Percentiles rank a stretch among this genome's conserved stretches.
Conservation (phyloP, 2,888 invertebrate species). For the Mesochorus sp. region DNA sequence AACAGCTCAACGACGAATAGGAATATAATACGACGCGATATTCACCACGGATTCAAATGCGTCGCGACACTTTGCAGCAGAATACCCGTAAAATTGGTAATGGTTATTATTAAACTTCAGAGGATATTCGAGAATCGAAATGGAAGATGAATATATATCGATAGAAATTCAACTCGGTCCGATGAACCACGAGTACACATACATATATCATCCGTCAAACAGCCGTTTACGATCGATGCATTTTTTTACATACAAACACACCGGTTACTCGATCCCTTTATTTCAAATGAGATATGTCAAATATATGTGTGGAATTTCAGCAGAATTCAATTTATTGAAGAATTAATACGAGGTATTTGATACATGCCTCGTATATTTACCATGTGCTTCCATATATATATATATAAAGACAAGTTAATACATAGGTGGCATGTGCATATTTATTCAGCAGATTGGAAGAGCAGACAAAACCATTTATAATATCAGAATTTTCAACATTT, state of each 20-base stretch:
- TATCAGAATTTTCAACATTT: conserved; percentile 3
- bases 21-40: conserved; percentile 19
- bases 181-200: conserved; percentile 24
- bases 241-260: background rate
- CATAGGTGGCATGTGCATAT: background rate
- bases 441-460: background rate
- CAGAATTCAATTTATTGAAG: background rate
- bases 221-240: background rate
- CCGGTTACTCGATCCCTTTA: background rate
- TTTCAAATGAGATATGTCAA: background rate
- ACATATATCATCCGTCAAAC: conserved; percentile 22
- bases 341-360: conserved; percentile 2
- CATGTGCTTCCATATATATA: background rate
- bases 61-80: conserved; percentile 13
- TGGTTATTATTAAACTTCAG: conserved; percentile 45
- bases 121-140: background rate
- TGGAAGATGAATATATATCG: background rate
- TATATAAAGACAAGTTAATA: background rate
- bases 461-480: background rate
- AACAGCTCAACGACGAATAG: background rate
- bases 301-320: conserved; percentile 1
- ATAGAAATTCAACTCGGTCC: background rate
- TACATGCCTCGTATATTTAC: background rate
- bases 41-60: conserved; percentile 25
- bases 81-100: conserved; percentile 36